phyloP scores from a whole-genome alignment of 2,888 invertebrate genomes.

The Beris chalybata region DNA sequence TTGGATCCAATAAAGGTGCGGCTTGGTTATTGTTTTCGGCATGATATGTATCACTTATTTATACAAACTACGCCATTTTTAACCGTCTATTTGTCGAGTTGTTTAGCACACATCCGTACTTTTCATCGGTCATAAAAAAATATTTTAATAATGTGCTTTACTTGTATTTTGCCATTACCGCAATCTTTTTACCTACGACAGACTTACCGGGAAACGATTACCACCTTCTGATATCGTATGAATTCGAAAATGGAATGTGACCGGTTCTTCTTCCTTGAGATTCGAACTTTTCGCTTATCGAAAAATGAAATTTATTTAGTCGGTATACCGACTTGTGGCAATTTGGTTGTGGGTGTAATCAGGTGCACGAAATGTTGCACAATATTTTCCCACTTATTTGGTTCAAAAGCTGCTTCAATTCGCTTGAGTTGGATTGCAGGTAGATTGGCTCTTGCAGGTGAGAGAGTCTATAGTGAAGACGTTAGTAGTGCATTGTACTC shows the following conservation, averaged over 20 bases:
- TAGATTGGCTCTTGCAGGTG: no score
- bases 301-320: slow-evolving; percentile 6
- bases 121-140: neutral
- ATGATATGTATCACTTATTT: slow-evolving; percentile 9
- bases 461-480: no score
- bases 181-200: neutral
- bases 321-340: neutral
- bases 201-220: neutral
- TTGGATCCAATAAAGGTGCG: slow-evolving; percentile 5
- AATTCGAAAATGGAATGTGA: slow-evolving; percentile 7
- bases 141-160: neutral
- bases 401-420: no score
- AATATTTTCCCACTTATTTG: neutral
- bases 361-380: slow-evolving; percentile 20
- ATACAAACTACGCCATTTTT: slow-evolving; percentile 3
- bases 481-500: no score
- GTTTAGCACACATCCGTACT: slow-evolving; percentile 20
- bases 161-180: neutral
- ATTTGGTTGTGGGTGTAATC: slow-evolving; percentile 12
- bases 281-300: slow-evolving; percentile 5
- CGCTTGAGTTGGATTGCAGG: no score
- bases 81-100: slow-evolving; percentile 1
- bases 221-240: neutral
- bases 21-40: neutral
- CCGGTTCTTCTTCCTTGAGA: slow-evolving; percentile 12